These are phyloP conservation scores for Paradisaea rubra DNA, from an alignment of 2,113 vertebrate species.

Conservation along the genomic window DNA sequence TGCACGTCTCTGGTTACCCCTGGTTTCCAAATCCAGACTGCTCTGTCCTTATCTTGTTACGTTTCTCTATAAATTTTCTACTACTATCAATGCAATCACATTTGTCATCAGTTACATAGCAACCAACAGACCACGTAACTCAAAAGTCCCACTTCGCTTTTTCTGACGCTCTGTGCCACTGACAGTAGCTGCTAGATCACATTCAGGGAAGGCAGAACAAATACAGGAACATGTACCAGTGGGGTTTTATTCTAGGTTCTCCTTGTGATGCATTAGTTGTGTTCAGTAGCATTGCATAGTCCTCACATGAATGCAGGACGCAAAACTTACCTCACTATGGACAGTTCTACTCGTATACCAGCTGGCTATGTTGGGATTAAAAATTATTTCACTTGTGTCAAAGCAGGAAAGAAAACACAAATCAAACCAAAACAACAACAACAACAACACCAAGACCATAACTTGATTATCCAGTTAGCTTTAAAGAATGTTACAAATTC, in stretches of 20 bases:
- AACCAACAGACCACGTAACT: not conserved
- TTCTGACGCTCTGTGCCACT: not conserved
- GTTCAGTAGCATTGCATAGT: not conserved
- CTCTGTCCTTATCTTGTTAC: not conserved
- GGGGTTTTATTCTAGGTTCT: not conserved
- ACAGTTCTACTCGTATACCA: not conserved
- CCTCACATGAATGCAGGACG: fast-evolving
- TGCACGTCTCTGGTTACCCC: not conserved
- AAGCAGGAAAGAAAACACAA: not conserved
- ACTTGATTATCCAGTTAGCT: not conserved
- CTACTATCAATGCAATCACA: not conserved
- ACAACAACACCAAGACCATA: not conserved
- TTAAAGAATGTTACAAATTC: not conserved
- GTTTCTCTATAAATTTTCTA: not conserved
- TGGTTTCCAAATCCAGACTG: not conserved
- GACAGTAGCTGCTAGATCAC: not conserved
- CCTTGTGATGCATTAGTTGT: not conserved
- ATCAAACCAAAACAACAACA: not conserved
- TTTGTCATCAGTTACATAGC: not conserved
- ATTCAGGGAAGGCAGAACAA: not conserved
- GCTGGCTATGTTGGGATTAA: not conserved
- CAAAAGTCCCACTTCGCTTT: not conserved
- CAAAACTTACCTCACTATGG: not conserved
- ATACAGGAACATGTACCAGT: not conserved
- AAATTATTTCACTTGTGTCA: not conserved